Evolutionary conservation across 1,140 invertebrate species (phyloP), one percentile per base, ranked within the genome.

Genomic region (Latrodectus geometricus): DNA sequence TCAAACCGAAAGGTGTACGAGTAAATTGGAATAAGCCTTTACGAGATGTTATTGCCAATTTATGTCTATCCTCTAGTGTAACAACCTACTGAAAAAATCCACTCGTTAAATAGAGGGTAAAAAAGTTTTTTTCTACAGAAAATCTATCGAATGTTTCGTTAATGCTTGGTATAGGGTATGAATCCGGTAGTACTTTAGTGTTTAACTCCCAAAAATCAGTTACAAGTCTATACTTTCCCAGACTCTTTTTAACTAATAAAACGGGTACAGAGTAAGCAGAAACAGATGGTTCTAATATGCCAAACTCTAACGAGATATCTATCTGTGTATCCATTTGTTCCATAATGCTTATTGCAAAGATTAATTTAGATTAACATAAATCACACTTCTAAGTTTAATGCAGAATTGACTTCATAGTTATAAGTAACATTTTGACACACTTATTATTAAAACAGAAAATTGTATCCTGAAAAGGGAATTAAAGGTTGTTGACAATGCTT

Each of bases 151-250:
- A 9, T 15, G 15, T 8, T 17, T 83, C 65, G 2, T 80, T 61
- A n/a, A 80, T 80, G 9, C 50, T 20, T 4, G 65, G 35, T 4
- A 79, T 5, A 3, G 77, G 61, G 17, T n/a, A 79, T 49, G 17
- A 35, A 69, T 79, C 77, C 35, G 20, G 50, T 15, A 79, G 11
- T n/a, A 79, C 15, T 21, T 68, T 68, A 20, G 14, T 21, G 20
- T 88, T 89, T 9, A 88, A 20, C 61, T 72, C 23, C 17, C 86
- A 50, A 48, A 88, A 89, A 68, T 89, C 88, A 12, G 88, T 82
- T 68, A 88, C 88, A 17, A 89, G 50, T 72, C 86, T 23, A 23
- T 82, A 9, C 68, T 66, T 49, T 0, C 87, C 75, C 68, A 84
- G 77, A 72, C 89, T 89, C 84, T 89, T 89, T 20, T 66, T 17